Percentiles rank a stretch among this genome's conserved stretches.
These are phyloP conservation scores for Deroptyus accipitrinus DNA, from an alignment of 2,113 vertebrate genomes.

Conservation along the genomic window DNA sequence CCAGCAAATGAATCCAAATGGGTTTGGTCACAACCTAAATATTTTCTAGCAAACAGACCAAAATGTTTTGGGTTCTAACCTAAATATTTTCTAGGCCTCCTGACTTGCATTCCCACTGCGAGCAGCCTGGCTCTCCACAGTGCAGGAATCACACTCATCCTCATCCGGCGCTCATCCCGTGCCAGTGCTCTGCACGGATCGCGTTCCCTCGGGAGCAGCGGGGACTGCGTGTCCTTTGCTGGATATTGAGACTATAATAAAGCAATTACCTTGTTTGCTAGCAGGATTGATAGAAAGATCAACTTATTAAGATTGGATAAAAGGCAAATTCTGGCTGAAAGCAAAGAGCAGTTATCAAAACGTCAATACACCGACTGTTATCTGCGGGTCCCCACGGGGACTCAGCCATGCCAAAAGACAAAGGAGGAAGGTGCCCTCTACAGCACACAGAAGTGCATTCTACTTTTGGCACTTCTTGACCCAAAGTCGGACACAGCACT, in stretches of 20 bases:
- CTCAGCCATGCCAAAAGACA: neutral
- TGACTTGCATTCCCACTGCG: accelerated
- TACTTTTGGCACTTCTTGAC: neutral
- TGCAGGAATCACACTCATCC: accelerated
- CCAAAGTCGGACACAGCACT: neutral
- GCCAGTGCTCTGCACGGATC: neutral
- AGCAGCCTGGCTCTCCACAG: neutral
- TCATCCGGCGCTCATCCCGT: neutral
- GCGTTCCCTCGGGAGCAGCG: accelerated
- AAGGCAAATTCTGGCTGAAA: neutral
- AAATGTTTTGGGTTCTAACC: neutral
- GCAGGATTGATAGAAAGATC: neutral
- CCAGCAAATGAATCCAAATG: neutral
- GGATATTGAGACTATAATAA: neutral
- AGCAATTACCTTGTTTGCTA: neutral
- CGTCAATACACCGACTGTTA: neutral
- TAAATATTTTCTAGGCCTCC: neutral
- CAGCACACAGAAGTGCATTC: neutral
- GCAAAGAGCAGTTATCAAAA: neutral
- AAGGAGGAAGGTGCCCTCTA: slow-evolving; percentile 22
- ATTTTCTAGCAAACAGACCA: neutral
- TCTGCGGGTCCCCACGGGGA: neutral
- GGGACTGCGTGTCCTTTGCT: neutral
- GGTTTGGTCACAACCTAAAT: neutral
- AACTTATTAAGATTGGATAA: neutral